Base-by-base conservation (phyloP, 2,888 invertebrate genomes). In the Brachyptera putata region DNA sequence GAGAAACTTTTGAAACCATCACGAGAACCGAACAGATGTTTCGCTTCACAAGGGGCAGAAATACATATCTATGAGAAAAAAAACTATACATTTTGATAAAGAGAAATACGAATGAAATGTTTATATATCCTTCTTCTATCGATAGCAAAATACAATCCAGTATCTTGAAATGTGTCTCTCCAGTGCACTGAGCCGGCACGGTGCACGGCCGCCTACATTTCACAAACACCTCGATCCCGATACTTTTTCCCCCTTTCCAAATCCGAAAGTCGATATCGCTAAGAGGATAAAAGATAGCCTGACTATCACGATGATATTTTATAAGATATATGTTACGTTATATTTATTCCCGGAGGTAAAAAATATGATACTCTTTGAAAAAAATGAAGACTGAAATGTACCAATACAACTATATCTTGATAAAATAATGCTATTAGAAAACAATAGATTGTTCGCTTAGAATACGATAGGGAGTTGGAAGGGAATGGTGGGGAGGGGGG, bases 271-370 rank as follows among this genome's bases (percentile, higher is more conserved):
- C 58, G 22, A 53, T 53, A 41, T 25, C 50, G 16, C 48, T 58
- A 58, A 58, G 58, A 58, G 58, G 58, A 58, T 58, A 50, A 58
- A 41, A 39, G 41, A 39, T 25, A 53, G 58, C 25, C 53, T 5
- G 25, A 34, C 30, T 53, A 41, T 53, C 53, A 53, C 36, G 53
- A 53, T 53, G 53, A 53, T 34, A 53, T 53, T 53, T 53, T 53
- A 53, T 53, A n/a, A n/a, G n/a, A n/a, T n/a, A n/a, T n/a, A n/a
- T n/a, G n/a, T n/a, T n/a, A n/a, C n/a, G 53, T 53, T 34, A 53
- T 53, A 53, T 53, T 53, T 53, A 30, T 50, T 50, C 50, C 50
- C 53, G 53, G 53, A 53, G 21, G 34, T 36, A 53, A 34, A 50
- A n/a, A 34, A 53, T 36, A 18, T 34, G 16, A 39, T 9, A n/a